Evolutionary conservation across 2,888 invertebrate species (phyloP).

Genomic region (Bombyx huttoni): DNA sequence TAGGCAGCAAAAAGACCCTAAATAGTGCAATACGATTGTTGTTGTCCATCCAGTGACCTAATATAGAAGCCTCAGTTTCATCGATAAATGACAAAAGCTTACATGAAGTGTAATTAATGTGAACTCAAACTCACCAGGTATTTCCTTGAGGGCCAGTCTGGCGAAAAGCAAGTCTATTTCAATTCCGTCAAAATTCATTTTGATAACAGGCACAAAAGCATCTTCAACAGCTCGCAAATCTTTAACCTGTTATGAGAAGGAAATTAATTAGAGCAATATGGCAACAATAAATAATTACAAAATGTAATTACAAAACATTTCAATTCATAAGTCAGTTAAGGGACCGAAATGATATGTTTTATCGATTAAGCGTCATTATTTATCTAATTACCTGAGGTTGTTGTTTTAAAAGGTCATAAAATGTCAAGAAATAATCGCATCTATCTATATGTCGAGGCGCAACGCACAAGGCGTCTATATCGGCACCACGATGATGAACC

Average conservation of each 20-base stretch:
- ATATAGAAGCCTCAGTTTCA: no score
- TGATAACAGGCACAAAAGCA: conserved; percentile 99
- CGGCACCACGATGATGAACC: conserved; percentile 97
- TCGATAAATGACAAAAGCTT: not conserved
- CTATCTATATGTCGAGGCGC: conserved; percentile 96
- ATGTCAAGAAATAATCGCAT: conserved; percentile 94
- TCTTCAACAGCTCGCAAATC: conserved; percentile 88
- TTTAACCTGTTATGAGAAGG: conserved; percentile 58
- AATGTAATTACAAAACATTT: no score
- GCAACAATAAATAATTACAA: not conserved
- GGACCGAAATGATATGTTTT: not conserved
- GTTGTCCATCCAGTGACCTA: no score
- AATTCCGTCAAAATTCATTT: conserved; percentile 98
- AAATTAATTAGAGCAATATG: not conserved
- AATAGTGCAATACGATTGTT: no score
- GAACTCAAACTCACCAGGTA: conserved; percentile 78
- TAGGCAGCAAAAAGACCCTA: no score
- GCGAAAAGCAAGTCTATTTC: conserved; percentile 99
- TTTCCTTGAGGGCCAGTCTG: conserved; percentile 92
- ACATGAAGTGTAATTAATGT: not conserved
- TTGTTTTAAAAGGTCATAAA: conserved; percentile 90
- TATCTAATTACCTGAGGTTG: conserved; percentile 79
- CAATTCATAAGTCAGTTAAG: no score
- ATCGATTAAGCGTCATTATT: not conserved
- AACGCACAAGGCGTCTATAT: conserved; percentile 98